Percentiles rank a stretch among this genome's conserved stretches.
These are phyloP conservation scores for Opisthograptis luteolata DNA, from an alignment of 2,888 invertebrate species.

Conservation along the genomic window DNA sequence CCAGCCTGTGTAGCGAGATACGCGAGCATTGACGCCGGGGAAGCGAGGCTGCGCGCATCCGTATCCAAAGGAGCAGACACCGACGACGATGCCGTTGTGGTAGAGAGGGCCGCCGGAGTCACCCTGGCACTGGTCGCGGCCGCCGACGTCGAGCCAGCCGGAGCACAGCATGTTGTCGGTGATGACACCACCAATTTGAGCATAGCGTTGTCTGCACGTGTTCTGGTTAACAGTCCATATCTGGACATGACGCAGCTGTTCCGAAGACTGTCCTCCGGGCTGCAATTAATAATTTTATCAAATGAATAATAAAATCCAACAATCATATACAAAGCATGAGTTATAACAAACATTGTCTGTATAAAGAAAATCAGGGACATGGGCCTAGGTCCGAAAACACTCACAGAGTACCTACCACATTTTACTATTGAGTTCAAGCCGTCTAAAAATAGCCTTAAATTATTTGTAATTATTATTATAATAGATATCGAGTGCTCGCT, in stretches of 20 bases:
- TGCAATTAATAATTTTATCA: neutral
- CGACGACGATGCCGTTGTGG: slow-evolving; percentile 48
- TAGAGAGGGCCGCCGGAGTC: slow-evolving; percentile 50
- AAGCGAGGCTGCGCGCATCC: slow-evolving; percentile 43
- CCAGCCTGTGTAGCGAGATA: slow-evolving; percentile 50
- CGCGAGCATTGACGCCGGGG: slow-evolving; percentile 55
- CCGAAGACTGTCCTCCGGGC: slow-evolving; percentile 16
- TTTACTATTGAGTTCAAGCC: no score
- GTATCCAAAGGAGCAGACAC: slow-evolving; percentile 51
- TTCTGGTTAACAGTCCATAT: slow-evolving; percentile 48
- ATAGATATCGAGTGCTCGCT: no score
- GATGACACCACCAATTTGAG: slow-evolving; percentile 18
- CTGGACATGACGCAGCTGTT: slow-evolving; percentile 50
- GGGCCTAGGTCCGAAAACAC: no score
- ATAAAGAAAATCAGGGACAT: no score
- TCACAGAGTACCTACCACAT: no score
- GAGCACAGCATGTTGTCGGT: slow-evolving; percentile 51
- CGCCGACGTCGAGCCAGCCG: slow-evolving; percentile 46
- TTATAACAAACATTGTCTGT: no score
- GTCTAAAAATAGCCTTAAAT: no score
- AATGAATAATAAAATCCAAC: neutral
- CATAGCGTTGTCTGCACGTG: slow-evolving; percentile 37
- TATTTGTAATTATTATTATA: no score
- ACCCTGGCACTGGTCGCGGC: slow-evolving; percentile 47
- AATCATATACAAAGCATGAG: no score